Conservation (phyloP, 2,113 vertebrate species). For the Aphyosemion australe region DNA sequence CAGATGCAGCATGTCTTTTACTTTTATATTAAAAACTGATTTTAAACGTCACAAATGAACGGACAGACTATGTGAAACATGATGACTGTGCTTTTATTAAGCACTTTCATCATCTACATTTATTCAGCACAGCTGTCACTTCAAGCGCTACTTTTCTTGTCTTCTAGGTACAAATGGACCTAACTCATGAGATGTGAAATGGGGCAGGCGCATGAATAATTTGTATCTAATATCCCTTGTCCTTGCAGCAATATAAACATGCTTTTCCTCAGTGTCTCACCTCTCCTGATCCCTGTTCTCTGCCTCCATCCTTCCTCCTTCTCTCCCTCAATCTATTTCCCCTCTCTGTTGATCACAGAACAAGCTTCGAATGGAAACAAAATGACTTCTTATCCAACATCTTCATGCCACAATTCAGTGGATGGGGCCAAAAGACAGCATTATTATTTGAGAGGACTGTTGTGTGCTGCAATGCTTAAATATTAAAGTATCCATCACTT, state of each 20-base stretch:
- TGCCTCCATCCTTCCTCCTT: slow-evolving; percentile 25
- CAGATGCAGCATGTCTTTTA: too few species aligned
- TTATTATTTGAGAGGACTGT: slow-evolving; percentile 54
- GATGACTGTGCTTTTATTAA: background rate
- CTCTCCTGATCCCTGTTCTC: slow-evolving; percentile 31
- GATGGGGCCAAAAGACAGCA: slow-evolving; percentile 49
- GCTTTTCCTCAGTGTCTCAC: slow-evolving; percentile 40
- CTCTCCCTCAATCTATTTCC: slow-evolving; percentile 34
- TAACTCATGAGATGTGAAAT: slow-evolving; percentile 44
- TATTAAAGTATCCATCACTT: slow-evolving; percentile 22
- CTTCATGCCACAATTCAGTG: slow-evolving; percentile 53
- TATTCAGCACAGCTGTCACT: slow-evolving; percentile 7
- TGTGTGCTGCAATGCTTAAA: slow-evolving; percentile 26
- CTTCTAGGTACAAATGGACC: slow-evolving; percentile 50
- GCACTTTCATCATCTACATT: slow-evolving; percentile 2
- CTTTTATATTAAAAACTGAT: too few species aligned
- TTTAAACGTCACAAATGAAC: too few species aligned
- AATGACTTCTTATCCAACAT: slow-evolving; percentile 36
- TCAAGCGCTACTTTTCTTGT: slow-evolving; percentile 12
- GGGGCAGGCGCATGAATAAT: slow-evolving; percentile 69
- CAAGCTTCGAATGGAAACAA: slow-evolving; percentile 44
- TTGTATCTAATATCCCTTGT: slow-evolving; percentile 69
- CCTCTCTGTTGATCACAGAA: slow-evolving; percentile 12
- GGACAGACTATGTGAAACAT: background rate
- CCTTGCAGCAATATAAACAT: slow-evolving; percentile 66